Evolutionary conservation across 2,888 invertebrate genomes (phyloP), one percentile per base, ranked within the genome.

Genomic region (Oxytorus armatus): DNA sequence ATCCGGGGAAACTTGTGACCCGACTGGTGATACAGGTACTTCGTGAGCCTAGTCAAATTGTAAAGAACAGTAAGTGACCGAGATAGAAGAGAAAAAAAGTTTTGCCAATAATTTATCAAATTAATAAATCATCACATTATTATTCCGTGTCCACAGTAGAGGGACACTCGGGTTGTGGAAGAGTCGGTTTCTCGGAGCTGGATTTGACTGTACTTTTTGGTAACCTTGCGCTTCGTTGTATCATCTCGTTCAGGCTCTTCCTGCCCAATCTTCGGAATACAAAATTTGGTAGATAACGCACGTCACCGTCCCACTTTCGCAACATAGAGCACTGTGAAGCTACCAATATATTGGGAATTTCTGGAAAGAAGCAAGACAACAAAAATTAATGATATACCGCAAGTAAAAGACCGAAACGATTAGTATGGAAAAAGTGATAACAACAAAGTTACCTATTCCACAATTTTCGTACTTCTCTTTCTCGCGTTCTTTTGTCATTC

Each of bases 401-500:
- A 49, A 44, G 23, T 65, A n/a, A 5, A 29, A 29, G 3, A 5
- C 5, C 29, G 29, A 5, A 4, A 29, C 29, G 29, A 29, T 29
- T 29, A 29, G 29, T 29, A 36, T 10, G 10, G 4, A 36, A 8
- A 69, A 72, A 59, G 25, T 14, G 8, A 23, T 23, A 36, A 55
- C 25, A 55, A 49, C 61, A 77, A 65, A 36, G 79, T 86, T 89
- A 93, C 93, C 92, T 87, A 97, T 92, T 29, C 97, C 97, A 87
- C 96, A 96, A 0, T 95, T 94, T 78, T 95, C 93, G 88, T 95
- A 97, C 88, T 97, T 97, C 80, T 95, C 94, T 7, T 87, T 92
- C 86, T 98, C 97, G 66, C 94, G 94, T 86, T 96, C 95, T 82
- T 95, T 93, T 0, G 96, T 96, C 86, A 97, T 95, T 86, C 94